Percentiles rank a stretch among this genome's conserved stretches.
Evolutionary conservation across 1,140 invertebrate genomes (phyloP).

Genomic region (Aphaenogaster rudis): DNA sequence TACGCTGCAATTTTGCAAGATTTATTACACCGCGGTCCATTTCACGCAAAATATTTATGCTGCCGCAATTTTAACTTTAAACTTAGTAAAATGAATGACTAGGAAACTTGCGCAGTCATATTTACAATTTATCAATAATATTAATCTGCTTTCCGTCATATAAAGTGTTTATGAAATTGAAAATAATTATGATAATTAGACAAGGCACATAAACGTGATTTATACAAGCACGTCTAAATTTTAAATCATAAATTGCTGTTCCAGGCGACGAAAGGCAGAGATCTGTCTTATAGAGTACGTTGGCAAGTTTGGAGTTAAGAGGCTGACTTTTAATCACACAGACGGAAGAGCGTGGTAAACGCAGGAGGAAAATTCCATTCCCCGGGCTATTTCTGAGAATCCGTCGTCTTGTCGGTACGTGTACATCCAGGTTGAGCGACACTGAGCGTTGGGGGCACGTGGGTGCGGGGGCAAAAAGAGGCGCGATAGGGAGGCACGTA

Average conservation of each 20-base stretch:
- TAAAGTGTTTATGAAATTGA: neutral
- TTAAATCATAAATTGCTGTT: slow-evolving; percentile 21
- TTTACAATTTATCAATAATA: neutral
- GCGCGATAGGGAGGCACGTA: slow-evolving; percentile 3
- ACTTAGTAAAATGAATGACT: neutral
- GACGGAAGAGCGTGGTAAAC: slow-evolving; percentile 1
- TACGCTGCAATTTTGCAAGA: neutral
- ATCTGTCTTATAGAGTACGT: neutral
- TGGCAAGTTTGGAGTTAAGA: slow-evolving; percentile 7
- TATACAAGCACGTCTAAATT: neutral
- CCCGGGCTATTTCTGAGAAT: slow-evolving; percentile 23
- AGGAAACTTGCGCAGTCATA: neutral
- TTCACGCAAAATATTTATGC: slow-evolving; percentile 6
- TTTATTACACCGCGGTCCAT: neutral
- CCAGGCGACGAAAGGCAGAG: neutral
- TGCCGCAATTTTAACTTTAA: neutral
- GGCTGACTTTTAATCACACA: slow-evolving; percentile 31
- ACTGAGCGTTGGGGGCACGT: slow-evolving; percentile 5
- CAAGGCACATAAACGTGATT: neutral
- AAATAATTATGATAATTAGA: neutral
- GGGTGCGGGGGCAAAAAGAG: slow-evolving; percentile 31
- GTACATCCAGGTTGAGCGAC: slow-evolving; percentile 37
- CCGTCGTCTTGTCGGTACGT: slow-evolving; percentile 14
- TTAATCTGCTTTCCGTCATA: neutral
- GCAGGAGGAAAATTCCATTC: slow-evolving; percentile 33